phyloP scores from a whole-genome alignment of 1,140 invertebrate genomes.

The Habropoda laboriosa region DNA sequence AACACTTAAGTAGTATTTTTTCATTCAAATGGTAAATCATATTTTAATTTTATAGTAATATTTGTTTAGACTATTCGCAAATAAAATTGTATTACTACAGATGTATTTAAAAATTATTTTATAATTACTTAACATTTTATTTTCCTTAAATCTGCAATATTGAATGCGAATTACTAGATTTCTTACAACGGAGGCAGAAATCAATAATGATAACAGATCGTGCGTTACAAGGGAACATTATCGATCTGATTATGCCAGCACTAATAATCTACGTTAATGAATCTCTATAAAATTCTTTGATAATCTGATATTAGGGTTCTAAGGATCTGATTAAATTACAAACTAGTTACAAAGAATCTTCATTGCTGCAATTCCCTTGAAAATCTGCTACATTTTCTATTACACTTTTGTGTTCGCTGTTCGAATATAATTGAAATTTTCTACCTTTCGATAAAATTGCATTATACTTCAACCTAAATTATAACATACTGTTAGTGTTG shows the following conservation, averaged over 20 bases:
- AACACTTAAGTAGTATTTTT: too few species aligned
- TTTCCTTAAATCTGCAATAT: too few species aligned
- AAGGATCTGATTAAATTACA: not conserved
- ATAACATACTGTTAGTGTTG: too few species aligned
- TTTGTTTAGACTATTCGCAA: too few species aligned
- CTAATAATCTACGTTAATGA: not conserved
- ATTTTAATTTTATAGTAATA: too few species aligned
- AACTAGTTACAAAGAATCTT: conserved; percentile 1
- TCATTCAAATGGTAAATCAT: too few species aligned
- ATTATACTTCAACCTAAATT: too few species aligned
- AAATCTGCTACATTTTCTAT: not conserved
- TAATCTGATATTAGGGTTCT: not conserved
- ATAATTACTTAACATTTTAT: not conserved
- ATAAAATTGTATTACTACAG: too few species aligned
- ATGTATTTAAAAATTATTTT: too few species aligned
- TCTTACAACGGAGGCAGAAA: too few species aligned
- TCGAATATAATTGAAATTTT: not conserved
- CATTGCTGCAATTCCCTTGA: not conserved
- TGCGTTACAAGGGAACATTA: not conserved
- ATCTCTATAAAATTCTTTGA: not conserved
- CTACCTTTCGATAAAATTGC: too few species aligned
- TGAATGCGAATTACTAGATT: too few species aligned
- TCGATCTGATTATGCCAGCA: not conserved
- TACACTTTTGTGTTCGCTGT: not conserved
- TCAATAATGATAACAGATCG: not conserved